A percentile compares a stretch with the other conserved stretches of the same genome.
phyloP scores from a whole-genome alignment of 1,140 invertebrate genomes.

The Drosophila triauraria region DNA sequence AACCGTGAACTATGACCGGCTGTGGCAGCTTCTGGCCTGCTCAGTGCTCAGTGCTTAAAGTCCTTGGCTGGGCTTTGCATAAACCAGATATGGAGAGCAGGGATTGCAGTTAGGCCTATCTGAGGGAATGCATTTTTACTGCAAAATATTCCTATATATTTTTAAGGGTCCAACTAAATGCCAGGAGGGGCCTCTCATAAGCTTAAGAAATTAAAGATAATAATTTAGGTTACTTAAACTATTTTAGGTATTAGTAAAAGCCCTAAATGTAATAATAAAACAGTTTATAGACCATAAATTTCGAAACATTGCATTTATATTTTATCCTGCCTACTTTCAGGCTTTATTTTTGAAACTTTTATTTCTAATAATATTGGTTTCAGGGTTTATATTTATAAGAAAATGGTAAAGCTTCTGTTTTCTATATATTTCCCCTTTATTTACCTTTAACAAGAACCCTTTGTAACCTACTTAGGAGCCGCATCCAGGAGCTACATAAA shows the following conservation, averaged over 20 bases:
- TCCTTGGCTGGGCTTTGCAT: conserved; percentile 6
- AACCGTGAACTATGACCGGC: conserved; percentile 69
- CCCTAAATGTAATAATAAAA: not conserved
- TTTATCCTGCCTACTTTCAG: not conserved
- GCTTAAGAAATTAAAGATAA: too few species aligned
- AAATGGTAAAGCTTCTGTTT: too few species aligned
- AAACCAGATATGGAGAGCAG: conserved; percentile 13
- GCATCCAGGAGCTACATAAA: not conserved
- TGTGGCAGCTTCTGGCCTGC: conserved; percentile 33
- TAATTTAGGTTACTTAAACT: not conserved
- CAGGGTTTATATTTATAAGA: too few species aligned
- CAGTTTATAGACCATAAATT: not conserved
- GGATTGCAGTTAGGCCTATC: not conserved
- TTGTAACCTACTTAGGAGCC: conserved; percentile 8
- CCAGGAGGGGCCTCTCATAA: too few species aligned
- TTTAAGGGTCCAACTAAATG: not conserved
- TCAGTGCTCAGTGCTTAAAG: conserved; percentile 28
- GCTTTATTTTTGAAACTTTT: too few species aligned
- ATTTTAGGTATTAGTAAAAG: not conserved
- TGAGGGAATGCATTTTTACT: not conserved
- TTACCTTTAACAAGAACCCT: not conserved
- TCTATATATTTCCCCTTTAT: too few species aligned
- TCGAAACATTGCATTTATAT: not conserved
- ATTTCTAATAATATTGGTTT: too few species aligned
- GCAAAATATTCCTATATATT: not conserved